Evolutionary conservation across 2,797 vertebrate species (phyloP).

Genomic region (Peromyscus attwateri): DNA sequence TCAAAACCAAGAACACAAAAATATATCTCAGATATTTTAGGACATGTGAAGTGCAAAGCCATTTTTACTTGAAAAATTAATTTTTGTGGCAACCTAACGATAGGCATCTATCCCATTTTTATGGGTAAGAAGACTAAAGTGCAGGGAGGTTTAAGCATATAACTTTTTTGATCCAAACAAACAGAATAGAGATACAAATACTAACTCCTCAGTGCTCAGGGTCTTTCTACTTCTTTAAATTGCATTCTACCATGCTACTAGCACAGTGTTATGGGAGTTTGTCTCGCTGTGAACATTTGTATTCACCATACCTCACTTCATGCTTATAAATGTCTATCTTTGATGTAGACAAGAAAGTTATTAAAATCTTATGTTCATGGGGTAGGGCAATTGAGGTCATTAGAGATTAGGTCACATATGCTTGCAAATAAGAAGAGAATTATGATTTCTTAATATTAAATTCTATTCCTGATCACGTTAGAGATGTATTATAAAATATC

Average conservation of each 20-base stretch:
- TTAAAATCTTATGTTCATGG: background rate
- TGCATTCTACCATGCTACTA: background rate
- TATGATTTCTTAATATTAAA: background rate
- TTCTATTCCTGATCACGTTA: background rate
- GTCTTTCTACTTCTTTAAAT: background rate
- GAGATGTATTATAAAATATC: background rate
- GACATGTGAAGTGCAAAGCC: background rate
- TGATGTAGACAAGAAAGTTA: background rate
- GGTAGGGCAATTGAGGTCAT: background rate
- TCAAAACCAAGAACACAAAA: background rate
- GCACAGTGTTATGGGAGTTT: background rate
- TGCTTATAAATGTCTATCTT: background rate
- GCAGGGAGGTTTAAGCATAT: background rate
- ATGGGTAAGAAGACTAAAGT: conserved; percentile 43
- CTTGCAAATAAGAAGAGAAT: background rate
- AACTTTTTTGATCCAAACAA: background rate
- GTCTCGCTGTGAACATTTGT: background rate
- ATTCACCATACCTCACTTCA: background rate
- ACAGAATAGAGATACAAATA: background rate
- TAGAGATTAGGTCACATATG: background rate
- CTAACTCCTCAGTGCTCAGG: background rate
- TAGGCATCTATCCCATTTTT: background rate
- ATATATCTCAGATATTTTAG: background rate
- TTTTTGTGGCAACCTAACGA: background rate
- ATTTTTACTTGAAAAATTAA: background rate